These are phyloP conservation scores for Trisateles emortualis DNA, from an alignment of 2,888 invertebrate genomes.

Conservation along the genomic window DNA sequence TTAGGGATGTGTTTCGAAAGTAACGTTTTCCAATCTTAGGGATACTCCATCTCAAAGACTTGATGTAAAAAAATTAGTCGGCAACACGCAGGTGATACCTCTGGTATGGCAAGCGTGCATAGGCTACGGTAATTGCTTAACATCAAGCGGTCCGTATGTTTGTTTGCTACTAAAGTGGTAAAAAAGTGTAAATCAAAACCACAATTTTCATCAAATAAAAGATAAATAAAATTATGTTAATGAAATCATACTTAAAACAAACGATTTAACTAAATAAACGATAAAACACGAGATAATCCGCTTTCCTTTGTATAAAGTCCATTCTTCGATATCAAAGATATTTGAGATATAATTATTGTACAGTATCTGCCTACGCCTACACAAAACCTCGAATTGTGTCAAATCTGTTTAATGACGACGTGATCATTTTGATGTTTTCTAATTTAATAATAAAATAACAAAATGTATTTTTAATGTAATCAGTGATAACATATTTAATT, in stretches of 20 bases:
- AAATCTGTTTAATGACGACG: constrained; percentile 28
- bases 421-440: constrained; percentile 26
- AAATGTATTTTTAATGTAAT: too few species aligned
- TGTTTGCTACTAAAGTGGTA: too few species aligned
- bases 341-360: constrained; percentile 4
- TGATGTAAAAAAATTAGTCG: too few species aligned
- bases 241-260: neutral
- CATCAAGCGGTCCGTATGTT: too few species aligned
- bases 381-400: constrained; percentile 8
- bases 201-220: neutral
- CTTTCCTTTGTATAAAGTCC: constrained; percentile 4
- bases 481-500: too few species aligned
- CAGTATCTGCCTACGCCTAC: neutral
- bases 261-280: neutral
- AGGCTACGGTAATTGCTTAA: too few species aligned
- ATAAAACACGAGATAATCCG: constrained; percentile 4
- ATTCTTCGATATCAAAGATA: constrained; percentile 3
- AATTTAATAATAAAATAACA: too few species aligned
- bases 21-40: too few species aligned
- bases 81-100: too few species aligned
- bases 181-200: neutral
- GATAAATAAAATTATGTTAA: neutral
- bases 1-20: too few species aligned
- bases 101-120: too few species aligned
- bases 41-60: too few species aligned